phyloP scores from a whole-genome alignment of 2,888 invertebrate species.

The Erannis defoliaria region DNA sequence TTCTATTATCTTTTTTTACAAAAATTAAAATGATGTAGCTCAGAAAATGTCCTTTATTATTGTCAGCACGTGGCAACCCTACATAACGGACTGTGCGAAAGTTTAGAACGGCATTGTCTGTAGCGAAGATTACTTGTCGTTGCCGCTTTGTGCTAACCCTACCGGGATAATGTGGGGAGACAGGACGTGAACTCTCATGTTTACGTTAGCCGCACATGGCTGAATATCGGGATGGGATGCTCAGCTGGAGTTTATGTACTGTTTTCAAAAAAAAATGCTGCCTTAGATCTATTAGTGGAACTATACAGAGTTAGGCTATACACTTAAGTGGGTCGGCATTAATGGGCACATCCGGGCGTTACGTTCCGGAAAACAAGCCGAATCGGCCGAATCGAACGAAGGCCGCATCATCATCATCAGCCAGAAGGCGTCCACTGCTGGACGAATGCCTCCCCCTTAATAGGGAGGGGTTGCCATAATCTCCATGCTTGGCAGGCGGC shows the following conservation, averaged over 20 bases:
- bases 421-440: too few relatives aligned
- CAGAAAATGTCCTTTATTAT: not conserved
- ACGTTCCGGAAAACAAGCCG: too few relatives aligned
- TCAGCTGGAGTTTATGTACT: not conserved
- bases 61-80: slow-evolving; percentile 7
- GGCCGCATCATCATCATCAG: too few relatives aligned
- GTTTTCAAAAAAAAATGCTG: not conserved
- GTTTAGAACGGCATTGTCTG: slow-evolving; percentile 26
- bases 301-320: too few relatives aligned
- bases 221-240: not conserved
- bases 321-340: too few relatives aligned
- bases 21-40: too few relatives aligned
- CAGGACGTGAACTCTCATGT: slow-evolving; percentile 11
- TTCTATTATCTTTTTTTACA: not conserved
- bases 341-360: too few relatives aligned
- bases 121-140: slow-evolving; percentile 26
- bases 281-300: too few relatives aligned
- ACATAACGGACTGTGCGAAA: slow-evolving; percentile 19
- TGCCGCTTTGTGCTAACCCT: slow-evolving; percentile 28
- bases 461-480: too few relatives aligned
- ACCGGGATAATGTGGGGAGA: slow-evolving; percentile 15
- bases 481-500: too few relatives aligned
- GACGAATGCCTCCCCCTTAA: too few relatives aligned
- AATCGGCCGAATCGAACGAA: too few relatives aligned
- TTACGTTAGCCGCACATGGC: slow-evolving; percentile 1